Percentiles rank a stretch among this genome's conserved stretches.
phyloP scores from a whole-genome alignment of 2,888 invertebrate species.

The Mythimna albipuncta region DNA sequence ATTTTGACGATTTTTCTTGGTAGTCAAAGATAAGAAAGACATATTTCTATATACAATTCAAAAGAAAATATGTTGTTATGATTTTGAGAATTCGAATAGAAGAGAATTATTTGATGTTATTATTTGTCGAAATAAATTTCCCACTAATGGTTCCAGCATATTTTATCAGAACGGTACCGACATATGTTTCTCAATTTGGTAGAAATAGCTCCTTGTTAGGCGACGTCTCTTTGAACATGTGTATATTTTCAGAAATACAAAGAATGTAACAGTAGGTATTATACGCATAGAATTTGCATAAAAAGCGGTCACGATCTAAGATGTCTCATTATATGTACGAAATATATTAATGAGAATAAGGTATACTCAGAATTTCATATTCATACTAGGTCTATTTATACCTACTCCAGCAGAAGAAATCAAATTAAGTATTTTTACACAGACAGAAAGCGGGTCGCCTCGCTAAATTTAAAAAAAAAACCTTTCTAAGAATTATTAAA shows the following conservation, averaged over 20 bases:
- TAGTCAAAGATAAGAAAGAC: too few relatives aligned
- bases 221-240: neutral
- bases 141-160: neutral
- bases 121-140: neutral
- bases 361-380: neutral
- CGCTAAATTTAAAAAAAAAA: slow-evolving; percentile 13
- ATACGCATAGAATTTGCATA: too few relatives aligned
- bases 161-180: neutral
- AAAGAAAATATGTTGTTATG: neutral
- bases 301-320: neutral
- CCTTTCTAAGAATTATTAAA: slow-evolving; percentile 16
- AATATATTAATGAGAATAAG: neutral
- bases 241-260: slow-evolving; percentile 1
- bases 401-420: neutral
- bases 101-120: neutral
- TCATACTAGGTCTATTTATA: too few relatives aligned
- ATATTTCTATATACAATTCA: neutral
- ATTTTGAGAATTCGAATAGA: neutral
- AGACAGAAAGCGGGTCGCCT: neutral
- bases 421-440: slow-evolving; percentile 20
- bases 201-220: slow-evolving; percentile 10
- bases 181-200: slow-evolving; percentile 5
- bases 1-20: neutral
- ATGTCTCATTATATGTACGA: neutral
- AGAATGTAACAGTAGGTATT: neutral